A percentile compares a stretch with the other conserved stretches of the same genome.
phyloP scores from a whole-genome alignment of 2,797 vertebrate genomes.

The Rhyacichthys aspro region DNA sequence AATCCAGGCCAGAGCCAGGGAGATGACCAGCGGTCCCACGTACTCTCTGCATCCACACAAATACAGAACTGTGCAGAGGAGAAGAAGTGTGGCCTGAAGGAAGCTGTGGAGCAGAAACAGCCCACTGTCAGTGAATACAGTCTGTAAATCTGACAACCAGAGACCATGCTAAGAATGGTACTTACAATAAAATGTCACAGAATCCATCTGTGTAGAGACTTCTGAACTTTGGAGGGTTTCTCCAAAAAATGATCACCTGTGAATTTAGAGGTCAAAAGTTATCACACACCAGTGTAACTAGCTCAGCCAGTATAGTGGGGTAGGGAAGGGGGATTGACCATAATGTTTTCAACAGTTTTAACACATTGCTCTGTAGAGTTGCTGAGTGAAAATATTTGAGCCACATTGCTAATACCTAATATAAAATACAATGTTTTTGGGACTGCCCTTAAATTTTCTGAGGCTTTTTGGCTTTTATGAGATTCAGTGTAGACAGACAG shows the following conservation, averaged over 20 bases:
- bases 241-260: constrained; percentile 82
- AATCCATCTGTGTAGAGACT: constrained; percentile 85
- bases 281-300: not conserved
- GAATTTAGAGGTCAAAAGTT: constrained; percentile 1
- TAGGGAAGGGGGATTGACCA: no score
- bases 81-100: constrained; percentile 80
- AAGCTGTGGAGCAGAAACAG: constrained; percentile 74
- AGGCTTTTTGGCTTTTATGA: no score
- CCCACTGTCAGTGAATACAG: not conserved
- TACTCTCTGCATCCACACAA: constrained; percentile 70
- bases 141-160: no score
- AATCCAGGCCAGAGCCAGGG: constrained; percentile 88
- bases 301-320: not conserved
- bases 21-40: constrained; percentile 82
- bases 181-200: constrained; percentile 88
- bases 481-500: no score
- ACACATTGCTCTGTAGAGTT: no score
- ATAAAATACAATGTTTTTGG: no score
- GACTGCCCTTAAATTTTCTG: no score
- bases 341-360: no score
- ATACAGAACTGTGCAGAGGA: constrained; percentile 76
- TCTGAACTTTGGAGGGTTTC: constrained; percentile 80
- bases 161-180: not conserved
- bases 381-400: no score
- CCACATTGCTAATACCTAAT: no score